Base-by-base conservation (phyloP, 2,797 vertebrate genomes). In the Spea hammondii region DNA sequence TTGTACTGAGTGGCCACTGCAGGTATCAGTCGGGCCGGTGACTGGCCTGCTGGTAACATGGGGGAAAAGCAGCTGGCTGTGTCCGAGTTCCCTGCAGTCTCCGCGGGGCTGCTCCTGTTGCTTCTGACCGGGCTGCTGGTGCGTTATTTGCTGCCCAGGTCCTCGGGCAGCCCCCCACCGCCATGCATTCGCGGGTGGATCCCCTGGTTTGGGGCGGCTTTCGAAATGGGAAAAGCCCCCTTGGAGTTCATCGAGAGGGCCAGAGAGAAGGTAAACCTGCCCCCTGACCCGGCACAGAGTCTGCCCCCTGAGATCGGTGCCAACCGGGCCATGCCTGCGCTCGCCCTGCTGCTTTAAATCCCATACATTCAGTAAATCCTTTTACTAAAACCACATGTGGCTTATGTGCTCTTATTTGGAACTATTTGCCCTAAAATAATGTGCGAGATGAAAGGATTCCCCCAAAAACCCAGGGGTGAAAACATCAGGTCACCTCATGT, bases 101-200 rank as follows among this genome's bases (percentile, higher is more conserved):
- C 85, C 66, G 77, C 92, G 12, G 87, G 84, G 13, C 75, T 90
- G 5, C 74, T 91, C 48, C 5, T 87, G 79, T 69, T 44, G 9
- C 64, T 81, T 4, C 48, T 81, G 11, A 49, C 55, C 4, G 74
- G 32, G 11, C 9, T 77, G 6, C 7, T 77, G 70, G 13, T 71
- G 0, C 57, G 70, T 6, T 8, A 8, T 3, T 11, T 72, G 3
- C 74, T 81, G 81, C 81, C 45, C 85, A 74, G 68, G 12, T 6
- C 1, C 2, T 75, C 59, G 73, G 83, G 86, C 82, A 84, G 78
- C 8, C 62, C 53, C 0, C 83, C 78, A 67, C 64, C 93, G 91
- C 94, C 92, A 0, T 94, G 91, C 79, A 88, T 95, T 77, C n/a
- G 81, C n/a, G 89, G 93, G 83, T 94, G 93, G 92, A 91, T 95